Evolutionary conservation across 2,888 invertebrate genomes (phyloP).

Genomic region (Hedychridium roseum): DNA sequence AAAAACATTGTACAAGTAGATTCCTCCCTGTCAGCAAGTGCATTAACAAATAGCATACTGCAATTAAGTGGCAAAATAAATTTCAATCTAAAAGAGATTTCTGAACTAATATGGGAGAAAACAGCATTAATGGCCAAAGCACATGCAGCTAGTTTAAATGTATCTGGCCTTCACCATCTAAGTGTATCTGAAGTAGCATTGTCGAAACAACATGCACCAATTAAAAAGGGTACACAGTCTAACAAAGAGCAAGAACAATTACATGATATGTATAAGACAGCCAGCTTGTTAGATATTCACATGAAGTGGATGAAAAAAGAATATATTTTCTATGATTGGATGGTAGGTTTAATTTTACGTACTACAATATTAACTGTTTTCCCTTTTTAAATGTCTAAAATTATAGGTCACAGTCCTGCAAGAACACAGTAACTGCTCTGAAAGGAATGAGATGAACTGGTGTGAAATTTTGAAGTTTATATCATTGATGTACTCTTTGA

Average conservation of each 20-base stretch:
- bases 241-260: conserved; percentile 20
- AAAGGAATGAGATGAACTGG: conserved; percentile 7
- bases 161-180: conserved; percentile 42
- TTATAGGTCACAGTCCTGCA: conserved; percentile 44
- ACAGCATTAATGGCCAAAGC: conserved; percentile 35
- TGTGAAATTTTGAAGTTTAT: conserved; percentile 38
- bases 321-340: conserved; percentile 48
- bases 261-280: conserved; percentile 26
- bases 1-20: not conserved
- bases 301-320: conserved; percentile 37
- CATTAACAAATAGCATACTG: conserved; percentile 28
- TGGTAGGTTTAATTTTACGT: conserved; percentile 33
- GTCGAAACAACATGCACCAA: conserved; percentile 26
- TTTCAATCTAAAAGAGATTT: conserved; percentile 43
- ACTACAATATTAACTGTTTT: not conserved
- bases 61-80: conserved; percentile 37
- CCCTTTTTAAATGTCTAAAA: conserved; percentile 1
- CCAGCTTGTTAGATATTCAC: conserved; percentile 35
- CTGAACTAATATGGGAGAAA: conserved; percentile 36
- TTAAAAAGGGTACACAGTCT: conserved; percentile 5
- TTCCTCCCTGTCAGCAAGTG: not conserved
- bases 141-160: conserved; percentile 39
- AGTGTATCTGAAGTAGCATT: conserved; percentile 40
- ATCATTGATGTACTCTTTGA: conserved; percentile 31
- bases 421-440: conserved; percentile 27